Evolutionary conservation across 2,888 invertebrate species (phyloP).

Genomic region (Leptogaster cylindrica): DNA sequence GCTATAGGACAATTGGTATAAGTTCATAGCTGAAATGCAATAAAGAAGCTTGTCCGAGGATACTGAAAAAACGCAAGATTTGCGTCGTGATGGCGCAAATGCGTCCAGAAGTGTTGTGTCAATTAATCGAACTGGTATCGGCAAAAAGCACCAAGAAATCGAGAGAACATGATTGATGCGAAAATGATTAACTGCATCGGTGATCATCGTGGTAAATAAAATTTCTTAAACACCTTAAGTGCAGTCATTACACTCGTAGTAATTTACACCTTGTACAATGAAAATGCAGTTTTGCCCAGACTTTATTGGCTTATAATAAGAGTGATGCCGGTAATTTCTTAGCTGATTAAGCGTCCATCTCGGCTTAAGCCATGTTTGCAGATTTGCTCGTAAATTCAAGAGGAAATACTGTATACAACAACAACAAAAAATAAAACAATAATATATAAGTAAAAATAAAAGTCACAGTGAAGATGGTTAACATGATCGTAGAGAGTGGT

Average conservation of each 20-base stretch:
- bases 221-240: constrained; percentile 16
- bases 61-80: neutral
- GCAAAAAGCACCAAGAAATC: constrained; percentile 27
- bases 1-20: neutral
- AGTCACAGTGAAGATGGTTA: neutral
- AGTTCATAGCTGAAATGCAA: neutral
- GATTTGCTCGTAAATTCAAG: constrained; percentile 21
- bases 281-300: constrained; percentile 4
- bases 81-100: neutral
- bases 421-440: neutral
- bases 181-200: constrained; percentile 26
- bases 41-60: neutral
- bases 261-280: constrained; percentile 3
- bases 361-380: neutral
- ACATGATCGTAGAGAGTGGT: constrained; percentile 29
- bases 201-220: constrained; percentile 28
- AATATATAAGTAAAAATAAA: constrained; percentile 1
- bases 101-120: constrained; percentile 4
- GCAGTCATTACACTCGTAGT: neutral
- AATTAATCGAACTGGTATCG: constrained; percentile 18
- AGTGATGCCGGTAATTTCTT: constrained; percentile 28
- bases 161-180: constrained; percentile 32
- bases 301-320: constrained; percentile 24
- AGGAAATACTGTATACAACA: constrained; percentile 18
- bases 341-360: constrained; percentile 19